Base-by-base conservation (phyloP, 2,113 vertebrate species). In the Sander lucioperca region DNA sequence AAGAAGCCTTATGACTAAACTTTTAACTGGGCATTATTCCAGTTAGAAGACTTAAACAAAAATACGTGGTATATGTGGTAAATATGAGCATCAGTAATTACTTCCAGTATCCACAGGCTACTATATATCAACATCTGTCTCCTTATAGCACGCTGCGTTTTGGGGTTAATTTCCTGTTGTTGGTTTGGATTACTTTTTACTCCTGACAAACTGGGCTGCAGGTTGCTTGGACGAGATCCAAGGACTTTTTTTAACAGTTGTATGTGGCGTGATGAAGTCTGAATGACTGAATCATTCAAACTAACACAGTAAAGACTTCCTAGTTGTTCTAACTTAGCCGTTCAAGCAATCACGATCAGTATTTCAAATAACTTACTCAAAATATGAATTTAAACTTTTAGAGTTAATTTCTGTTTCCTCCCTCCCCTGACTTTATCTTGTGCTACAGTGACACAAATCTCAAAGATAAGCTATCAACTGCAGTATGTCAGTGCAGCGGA, bases 141-240 rank as follows among this genome's bases (percentile, higher is more conserved):
- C 18, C 66, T 66, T 77, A 33, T 50, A 58, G 39, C 67, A 63
- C 53, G 51, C 62, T 61, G 45, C 7, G 50, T 68, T 82, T 77
- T 54, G 56, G 72, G 81, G 33, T 90, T 64, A 33, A 57, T 72
- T 83, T 75, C 57, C 76, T 72, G 67, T 39, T 61, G 65, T 43
- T 79, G 39, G 6, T 51, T 59, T 82, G 68, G 78, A 84, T 77
- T 84, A 74, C 27, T 58, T 80, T 80, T 76, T 77, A 71, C 59
- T 64, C 56, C 47, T 43, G 73, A 81, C 50, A 6, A 85, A 84
- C 51, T 62, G 47, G 53, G 16, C 53, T 75, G 70, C 64, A 75
- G 63, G 62, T 85, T 67, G 27, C 66, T 77, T 79, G 66, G 79
- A 71, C 11, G 33, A 64, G 47, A 77, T 71, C 71, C 75, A 86